Evolutionary conservation across 2,797 vertebrate genomes (phyloP).

Genomic region (Menidia menidia): DNA sequence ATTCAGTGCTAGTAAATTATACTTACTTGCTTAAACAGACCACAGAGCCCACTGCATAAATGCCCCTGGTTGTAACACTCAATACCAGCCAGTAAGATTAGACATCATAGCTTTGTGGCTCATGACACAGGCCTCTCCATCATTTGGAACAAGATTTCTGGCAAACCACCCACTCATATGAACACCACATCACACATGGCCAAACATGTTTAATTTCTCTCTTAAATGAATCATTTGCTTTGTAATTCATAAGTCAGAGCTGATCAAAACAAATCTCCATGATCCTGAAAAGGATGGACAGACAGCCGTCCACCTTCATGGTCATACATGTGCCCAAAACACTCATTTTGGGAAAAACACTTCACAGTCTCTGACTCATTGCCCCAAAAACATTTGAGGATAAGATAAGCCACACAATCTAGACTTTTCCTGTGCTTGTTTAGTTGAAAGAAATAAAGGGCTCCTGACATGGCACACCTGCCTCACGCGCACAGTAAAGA

Average conservation of each 20-base stretch:
- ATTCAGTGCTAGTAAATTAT: constrained; percentile 33
- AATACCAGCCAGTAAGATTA: constrained; percentile 22
- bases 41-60: constrained; percentile 32
- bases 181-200: constrained; percentile 22
- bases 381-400: neutral
- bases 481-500: neutral
- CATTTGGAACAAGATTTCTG: constrained; percentile 15
- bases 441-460: neutral
- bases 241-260: neutral
- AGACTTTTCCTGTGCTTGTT: neutral
- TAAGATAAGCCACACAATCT: neutral
- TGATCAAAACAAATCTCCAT: neutral
- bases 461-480: constrained; percentile 33
- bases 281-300: neutral
- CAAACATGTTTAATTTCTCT: constrained; percentile 2
- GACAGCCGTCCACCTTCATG: neutral
- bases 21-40: constrained; percentile 45
- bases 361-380: neutral
- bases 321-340: neutral
- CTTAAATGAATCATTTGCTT: constrained; percentile 4
- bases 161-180: constrained; percentile 1
- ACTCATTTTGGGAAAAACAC: neutral
- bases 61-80: constrained; percentile 34
- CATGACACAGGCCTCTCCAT: constrained; percentile 22
- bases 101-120: constrained; percentile 17